Conservation (phyloP, 2,888 invertebrate genomes). For the Saturnia pavonia region DNA sequence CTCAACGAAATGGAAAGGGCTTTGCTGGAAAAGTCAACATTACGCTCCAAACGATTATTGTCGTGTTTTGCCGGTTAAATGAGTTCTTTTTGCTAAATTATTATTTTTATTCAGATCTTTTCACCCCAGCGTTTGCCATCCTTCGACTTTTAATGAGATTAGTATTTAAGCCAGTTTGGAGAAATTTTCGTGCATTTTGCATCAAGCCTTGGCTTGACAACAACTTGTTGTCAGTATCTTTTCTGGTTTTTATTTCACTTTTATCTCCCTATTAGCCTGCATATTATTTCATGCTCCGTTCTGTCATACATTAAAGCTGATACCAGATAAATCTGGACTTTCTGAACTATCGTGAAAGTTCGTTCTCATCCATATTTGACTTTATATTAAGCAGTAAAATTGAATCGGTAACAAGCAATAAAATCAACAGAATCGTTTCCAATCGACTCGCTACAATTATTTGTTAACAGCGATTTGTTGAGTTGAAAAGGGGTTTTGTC, state of each 20-base stretch:
- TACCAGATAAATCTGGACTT: no score
- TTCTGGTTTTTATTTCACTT: no score
- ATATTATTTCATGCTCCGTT: no score
- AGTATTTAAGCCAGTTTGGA: neutral
- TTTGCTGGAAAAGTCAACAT: constrained; percentile 21
- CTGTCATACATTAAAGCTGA: no score
- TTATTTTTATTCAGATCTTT: constrained; percentile 5
- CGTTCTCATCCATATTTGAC: neutral
- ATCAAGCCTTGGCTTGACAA: no score
- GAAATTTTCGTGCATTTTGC: neutral
- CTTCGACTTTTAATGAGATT: neutral
- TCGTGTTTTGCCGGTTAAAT: constrained; percentile 17
- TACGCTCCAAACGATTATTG: constrained; percentile 22
- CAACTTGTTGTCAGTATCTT: no score
- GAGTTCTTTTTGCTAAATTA: constrained; percentile 12
- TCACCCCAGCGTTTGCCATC: neutral
- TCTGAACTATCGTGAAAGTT: no score
- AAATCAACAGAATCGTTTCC: constrained; percentile 6
- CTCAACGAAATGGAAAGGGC: constrained; percentile 21
- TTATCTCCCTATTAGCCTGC: no score
- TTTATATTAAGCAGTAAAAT: neutral
- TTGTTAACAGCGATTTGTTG: constrained; percentile 7
- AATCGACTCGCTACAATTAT: constrained; percentile 10
- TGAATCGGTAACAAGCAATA: neutral
- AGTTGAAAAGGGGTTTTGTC: constrained; percentile 12